Percentiles rank a stretch among this genome's conserved stretches.
phyloP scores from a whole-genome alignment of 2,113 vertebrate genomes.

The Nesogale talazaci region DNA sequence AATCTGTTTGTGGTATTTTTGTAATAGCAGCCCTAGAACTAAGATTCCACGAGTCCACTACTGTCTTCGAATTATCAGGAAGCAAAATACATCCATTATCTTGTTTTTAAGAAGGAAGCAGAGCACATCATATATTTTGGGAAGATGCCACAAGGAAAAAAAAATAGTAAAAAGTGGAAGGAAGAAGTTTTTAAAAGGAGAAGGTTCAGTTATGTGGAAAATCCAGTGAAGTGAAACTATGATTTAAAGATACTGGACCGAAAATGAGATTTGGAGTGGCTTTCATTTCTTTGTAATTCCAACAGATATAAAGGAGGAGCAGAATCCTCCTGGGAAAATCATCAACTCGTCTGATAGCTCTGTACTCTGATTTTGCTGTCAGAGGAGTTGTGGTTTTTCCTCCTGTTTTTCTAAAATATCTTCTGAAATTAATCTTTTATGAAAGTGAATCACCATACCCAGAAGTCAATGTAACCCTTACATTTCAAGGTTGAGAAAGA shows the following conservation, averaged over 20 bases:
- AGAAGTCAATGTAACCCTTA: conserved; percentile 16
- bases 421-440: conserved; percentile 34
- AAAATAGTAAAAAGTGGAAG: background rate
- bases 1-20: background rate
- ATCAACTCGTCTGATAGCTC: conserved; percentile 9
- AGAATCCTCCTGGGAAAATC: background rate
- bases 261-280: conserved; percentile 20
- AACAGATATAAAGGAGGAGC: conserved; percentile 37
- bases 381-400: conserved; percentile 28
- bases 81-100: conserved; percentile 1
- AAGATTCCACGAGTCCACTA: background rate
- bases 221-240: conserved; percentile 33
- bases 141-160: background rate
- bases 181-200: conserved; percentile 12
- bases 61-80: background rate
- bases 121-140: conserved; percentile 39
- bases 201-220: conserved; percentile 39
- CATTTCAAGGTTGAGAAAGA: too few species aligned
- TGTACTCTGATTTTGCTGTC: conserved; percentile 19
- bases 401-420: conserved; percentile 54
- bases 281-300: conserved; percentile 40
- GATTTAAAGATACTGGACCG: conserved; percentile 12
- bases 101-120: conserved; percentile 27
- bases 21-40: background rate
- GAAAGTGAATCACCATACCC: conserved; percentile 34